Base-by-base conservation (phyloP, 2,888 invertebrate genomes). In the Callosobruchus maculatus region DNA sequence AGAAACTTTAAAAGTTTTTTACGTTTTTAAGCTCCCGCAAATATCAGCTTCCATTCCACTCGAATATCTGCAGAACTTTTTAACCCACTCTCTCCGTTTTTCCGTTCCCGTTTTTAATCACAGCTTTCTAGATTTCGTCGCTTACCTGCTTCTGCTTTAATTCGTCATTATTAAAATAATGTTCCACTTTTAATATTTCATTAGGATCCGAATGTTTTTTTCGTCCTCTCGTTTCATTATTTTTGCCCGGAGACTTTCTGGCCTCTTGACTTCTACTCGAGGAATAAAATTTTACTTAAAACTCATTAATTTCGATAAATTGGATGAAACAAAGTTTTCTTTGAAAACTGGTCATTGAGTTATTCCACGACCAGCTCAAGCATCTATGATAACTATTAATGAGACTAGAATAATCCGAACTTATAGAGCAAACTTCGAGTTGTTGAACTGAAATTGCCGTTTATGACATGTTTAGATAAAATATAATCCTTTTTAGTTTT, bases 151-250 rank as follows among this genome's bases (percentile, higher is more conserved):
- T 7, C 80, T 83, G 85, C 83, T 86, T 87, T 87, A 87, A 87
- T 87, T 87, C 86, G 87, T 87, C 87, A 87, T 87, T 87, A 87
- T 87, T 86, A 86, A 86, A 86, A 86, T 86, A 86, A 87, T 86
- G 83, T 85, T 86, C 85, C 84, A 86, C 86, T 87, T 87, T 87
- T 87, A 87, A 87, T 87, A 87, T 87, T 87, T 85, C 86, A 87
- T 87, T 86, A 85, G 81, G 81, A 81, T 83, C 82, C 78, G 81
- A 79, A 80, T 80, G 77, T 80, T 81, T 81, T 82, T 81, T 80
- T 77, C 68, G 13, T 49, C 31, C 49, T 71, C 68, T 68, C 68
- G 70, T 73, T 76, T 77, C 77, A 72, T 76, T 74, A 71, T 72
- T 76, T 74, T 71, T 74, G 75, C 73, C 71, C 74, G 26, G 70